Base-by-base conservation (phyloP, 2,797 vertebrate species). In the Ataeniobius toweri region DNA sequence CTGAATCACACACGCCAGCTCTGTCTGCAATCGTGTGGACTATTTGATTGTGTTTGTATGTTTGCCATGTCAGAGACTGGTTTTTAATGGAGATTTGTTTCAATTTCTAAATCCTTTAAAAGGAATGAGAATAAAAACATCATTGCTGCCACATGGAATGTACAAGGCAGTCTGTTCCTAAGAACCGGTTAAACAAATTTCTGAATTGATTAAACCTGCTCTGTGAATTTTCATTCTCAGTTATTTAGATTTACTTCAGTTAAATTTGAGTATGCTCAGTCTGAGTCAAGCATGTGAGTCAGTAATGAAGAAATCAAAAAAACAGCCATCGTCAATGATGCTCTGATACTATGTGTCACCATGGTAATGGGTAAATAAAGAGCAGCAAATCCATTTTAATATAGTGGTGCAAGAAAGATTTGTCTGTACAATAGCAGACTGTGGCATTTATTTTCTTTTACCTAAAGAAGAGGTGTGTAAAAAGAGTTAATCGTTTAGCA, bases 281-380 rank as follows among this genome's bases (percentile, higher is more conserved):
- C 58, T 12, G 16, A 63, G 73, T 74, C 10, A 74, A 48, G 44
- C 6, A 0, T 48, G 26, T 61, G 73, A 41, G n/a, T 50, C 58
- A 48, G 58, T 31, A 61, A 74, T 50, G 39, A 28, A 7, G 12
- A 18, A 36, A 36, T 36, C 4, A 36, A 36, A 36, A 20, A 28
- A 46, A 39, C 28, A 72, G 31, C 18, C 31, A 72, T 20, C 4
- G 3, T 72, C 28, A 55, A 55, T 55, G 31, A 56, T 24, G 39
- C 39, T 28, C 5, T 59, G 39, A 22, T 28, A 74, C 39, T 22
- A 28, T 53, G 50, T 39, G 22, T 55, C 50, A 55, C 73, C 56
- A 74, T 46, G 39, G 56, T 56, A 61, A 61, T 39, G 8, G 41
- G n/a, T 31, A 61, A 74, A 59, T 74, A 59, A 44, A 74, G 39